A percentile compares a stretch with the other conserved stretches of the same genome.
These are phyloP conservation scores for Gobionotothen gibberifrons DNA, from an alignment of 2,797 vertebrate species.

Conservation along the genomic window DNA sequence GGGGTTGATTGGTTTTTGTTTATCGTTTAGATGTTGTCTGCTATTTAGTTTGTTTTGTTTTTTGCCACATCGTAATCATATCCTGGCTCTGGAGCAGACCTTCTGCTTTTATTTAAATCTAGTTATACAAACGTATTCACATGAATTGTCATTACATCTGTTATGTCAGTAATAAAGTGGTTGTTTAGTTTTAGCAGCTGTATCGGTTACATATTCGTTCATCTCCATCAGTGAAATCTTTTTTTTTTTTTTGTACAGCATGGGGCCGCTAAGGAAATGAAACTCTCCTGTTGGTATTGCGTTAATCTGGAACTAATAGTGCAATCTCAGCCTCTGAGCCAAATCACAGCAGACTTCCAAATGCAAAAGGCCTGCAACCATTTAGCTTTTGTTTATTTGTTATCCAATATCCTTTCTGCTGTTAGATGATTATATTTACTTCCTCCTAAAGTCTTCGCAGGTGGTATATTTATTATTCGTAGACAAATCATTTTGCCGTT, in stretches of 20 bases:
- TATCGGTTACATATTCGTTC: slow-evolving; percentile 17
- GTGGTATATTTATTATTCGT: slow-evolving; percentile 26
- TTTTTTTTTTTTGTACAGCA: slow-evolving; percentile 30
- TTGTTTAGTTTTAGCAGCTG: slow-evolving; percentile 29
- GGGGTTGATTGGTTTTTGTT: slow-evolving; percentile 35
- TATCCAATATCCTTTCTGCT: slow-evolving; percentile 40
- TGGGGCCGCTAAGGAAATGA: slow-evolving; percentile 41
- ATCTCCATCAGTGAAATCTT: slow-evolving; percentile 15
- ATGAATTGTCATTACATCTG: slow-evolving; percentile 53
- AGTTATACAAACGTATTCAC: slow-evolving; percentile 54
- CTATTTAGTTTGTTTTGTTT: slow-evolving; percentile 10
- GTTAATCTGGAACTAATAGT: slow-evolving; percentile 41
- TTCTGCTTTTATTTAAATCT: slow-evolving; percentile 50
- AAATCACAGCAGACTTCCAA: slow-evolving; percentile 35
- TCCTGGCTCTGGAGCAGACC: slow-evolving; percentile 14
- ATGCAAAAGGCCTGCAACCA: slow-evolving; percentile 10
- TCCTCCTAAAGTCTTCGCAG: slow-evolving; percentile 12
- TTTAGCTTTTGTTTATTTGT: slow-evolving; percentile 38
- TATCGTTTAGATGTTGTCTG: slow-evolving; percentile 16
- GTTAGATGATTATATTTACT: slow-evolving; percentile 32
- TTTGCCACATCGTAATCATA: slow-evolving; percentile 18
- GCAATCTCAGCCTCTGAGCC: slow-evolving; percentile 34
- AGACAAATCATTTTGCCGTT: slow-evolving; percentile 15
- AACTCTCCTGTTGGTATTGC: slow-evolving; percentile 38
- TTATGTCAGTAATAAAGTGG: slow-evolving; percentile 32